Percentiles rank a stretch among this genome's conserved stretches.
Conservation (phyloP, 53 echinoderm and acorn worm species). For the Echinometra lucunter region DNA sequence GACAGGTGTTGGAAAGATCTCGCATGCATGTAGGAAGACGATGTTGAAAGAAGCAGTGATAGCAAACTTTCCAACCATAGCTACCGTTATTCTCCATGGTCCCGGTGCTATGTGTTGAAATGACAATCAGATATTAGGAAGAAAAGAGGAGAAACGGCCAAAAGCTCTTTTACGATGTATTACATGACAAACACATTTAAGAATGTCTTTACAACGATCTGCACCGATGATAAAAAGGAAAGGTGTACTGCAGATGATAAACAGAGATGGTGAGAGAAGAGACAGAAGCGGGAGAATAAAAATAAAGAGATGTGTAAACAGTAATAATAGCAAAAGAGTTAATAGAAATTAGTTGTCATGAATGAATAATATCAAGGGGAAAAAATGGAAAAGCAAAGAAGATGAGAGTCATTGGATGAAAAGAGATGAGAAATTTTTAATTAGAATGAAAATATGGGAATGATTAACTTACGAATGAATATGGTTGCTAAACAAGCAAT, state of each 20-base stretch:
- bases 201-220: neutral
- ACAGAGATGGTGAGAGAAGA: neutral
- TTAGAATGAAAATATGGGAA: neutral
- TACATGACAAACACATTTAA: neutral
- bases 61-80: conserved; percentile 93
- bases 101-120: conserved; percentile 78
- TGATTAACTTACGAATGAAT: conserved; percentile 38
- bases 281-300: neutral
- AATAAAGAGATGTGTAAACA: too few species aligned
- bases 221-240: neutral
- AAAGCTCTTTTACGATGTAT: too few species aligned
- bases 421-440: too few species aligned
- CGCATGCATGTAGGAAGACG: conserved; percentile 84
- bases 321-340: too few species aligned
- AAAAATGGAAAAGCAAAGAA: too few species aligned
- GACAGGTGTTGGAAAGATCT: conserved; percentile 91
- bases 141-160: too few species aligned
- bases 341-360: too few species aligned
- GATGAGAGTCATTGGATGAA: too few species aligned
- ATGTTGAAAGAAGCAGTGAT: conserved; percentile 82
- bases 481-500: conserved; percentile 33
- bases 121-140: too few species aligned
- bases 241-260: too few species aligned
- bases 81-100: conserved; percentile 65
- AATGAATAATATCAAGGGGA: too few species aligned